Evolutionary conservation across 2,113 vertebrate species (phyloP), one percentile per base, ranked within the genome.

Genomic region (Cygnus buccinator): DNA sequence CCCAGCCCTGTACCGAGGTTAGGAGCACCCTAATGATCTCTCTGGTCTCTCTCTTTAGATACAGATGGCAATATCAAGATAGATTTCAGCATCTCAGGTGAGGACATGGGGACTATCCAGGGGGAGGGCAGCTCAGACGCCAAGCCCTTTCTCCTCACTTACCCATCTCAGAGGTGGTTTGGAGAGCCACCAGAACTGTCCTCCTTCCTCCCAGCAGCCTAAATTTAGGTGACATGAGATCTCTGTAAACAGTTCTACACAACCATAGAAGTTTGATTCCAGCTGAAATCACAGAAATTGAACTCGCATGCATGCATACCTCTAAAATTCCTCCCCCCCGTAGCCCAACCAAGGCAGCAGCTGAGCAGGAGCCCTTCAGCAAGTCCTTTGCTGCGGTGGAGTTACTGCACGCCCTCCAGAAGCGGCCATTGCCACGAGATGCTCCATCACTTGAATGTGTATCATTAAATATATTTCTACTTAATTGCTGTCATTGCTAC

Each of bases 21-120:
- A 54, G 54, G 79, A 90, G 93, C 80, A 59, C 61, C 82, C 62
- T 94, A 43, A 95, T 41, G 39, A 84, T 35, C 57, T 21, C 39
- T 65, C 63, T 48, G 46, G 10, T 48, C 46, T 48, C 46, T 48
- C 46, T 48, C 46, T 20, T 46, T 21, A 20, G 35, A 31, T 35
- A 54, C 3, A 26, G 33, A 48, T 37, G 39, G 15, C 12, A 59
- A 7, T 66, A 33, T 37, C 6, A 4, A 12, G 18, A 23, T 2
- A 33, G 13, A 78, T 62, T 7, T 55, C 6, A 6, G 6, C 7
- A 3, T 39, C 22, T 35, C 37, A 23, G 62, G 11, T 26, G 13
- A 35, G 46, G 41, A 25, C 31, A 11, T 3, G 6, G 39, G 39
- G 15, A 50, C 59, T 25, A 25, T 29, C 13, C 35, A 70, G 31